phyloP scores from a whole-genome alignment of 2,113 vertebrate genomes.

The Sialia sialis region DNA sequence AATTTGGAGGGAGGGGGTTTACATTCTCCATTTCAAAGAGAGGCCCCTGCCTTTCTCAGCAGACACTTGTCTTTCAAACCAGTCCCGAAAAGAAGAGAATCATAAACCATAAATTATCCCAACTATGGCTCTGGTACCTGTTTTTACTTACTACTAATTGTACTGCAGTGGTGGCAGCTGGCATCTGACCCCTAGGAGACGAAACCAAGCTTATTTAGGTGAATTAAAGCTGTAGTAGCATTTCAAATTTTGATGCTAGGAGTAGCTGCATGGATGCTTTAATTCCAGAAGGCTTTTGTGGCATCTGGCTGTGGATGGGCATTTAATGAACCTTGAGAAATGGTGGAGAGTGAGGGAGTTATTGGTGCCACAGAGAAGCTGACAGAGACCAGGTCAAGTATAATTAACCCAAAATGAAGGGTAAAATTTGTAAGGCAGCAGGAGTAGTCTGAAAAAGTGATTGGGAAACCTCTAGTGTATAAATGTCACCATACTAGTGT shows the following conservation, averaged over 20 bases:
- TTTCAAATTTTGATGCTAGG: neutral
- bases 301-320: neutral
- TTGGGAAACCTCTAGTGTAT: neutral
- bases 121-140: fast-evolving
- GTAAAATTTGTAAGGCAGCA: neutral
- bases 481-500: neutral
- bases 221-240: neutral
- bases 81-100: too few relatives aligned
- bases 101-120: too few relatives aligned
- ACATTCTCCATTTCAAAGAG: too few relatives aligned
- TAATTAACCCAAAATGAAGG: neutral
- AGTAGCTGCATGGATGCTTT: neutral
- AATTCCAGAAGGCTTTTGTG: neutral
- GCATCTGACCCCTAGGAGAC: neutral
- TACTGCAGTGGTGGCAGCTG: neutral
- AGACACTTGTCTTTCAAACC: too few relatives aligned
- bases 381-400: neutral
- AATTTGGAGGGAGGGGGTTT: too few relatives aligned
- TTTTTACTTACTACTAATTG: neutral
- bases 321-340: neutral
- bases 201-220: neutral
- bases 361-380: fast-evolving
- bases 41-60: too few relatives aligned
- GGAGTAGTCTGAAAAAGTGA: neutral
- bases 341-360: too few relatives aligned